Base-by-base conservation (phyloP, 2,113 vertebrate species). In the Pongo abelii region DNA sequence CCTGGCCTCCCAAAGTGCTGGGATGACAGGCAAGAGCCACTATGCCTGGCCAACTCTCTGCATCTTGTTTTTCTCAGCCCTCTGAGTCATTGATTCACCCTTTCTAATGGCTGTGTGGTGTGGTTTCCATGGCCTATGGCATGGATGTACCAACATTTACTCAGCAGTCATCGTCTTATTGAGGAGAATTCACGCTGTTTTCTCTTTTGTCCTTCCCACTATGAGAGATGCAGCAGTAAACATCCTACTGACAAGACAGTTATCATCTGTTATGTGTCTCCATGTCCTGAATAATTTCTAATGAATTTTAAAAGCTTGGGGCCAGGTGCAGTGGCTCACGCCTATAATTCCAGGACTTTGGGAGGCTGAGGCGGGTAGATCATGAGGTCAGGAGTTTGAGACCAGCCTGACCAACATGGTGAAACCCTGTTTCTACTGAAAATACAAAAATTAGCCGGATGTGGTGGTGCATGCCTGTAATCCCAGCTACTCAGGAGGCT, bases 71-170 rank as follows among this genome's bases (percentile, higher is more conserved):
- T 46, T 22, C 61, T 46, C 32, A 67, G 35, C 27, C 38, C 22
- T 88, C 52, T 52, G 35, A 55, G 93, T 67, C 86, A 22, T 48
- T 5, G 7, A 50, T 16, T 48, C 87, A 6, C 8, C 16, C 16
- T 70, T 61, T 79, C 43, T 35, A 48, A 35, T 48, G 55, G 64
- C 48, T 5, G 52, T 55, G 52, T 55, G 52, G 46, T 13, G 0
- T 9, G 55, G 69, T 69, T 57, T 32, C 35, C 6, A 17, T 0
- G 70, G 43, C 57, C 43, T 6, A 2, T 3, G 12, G 12, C 0
- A 5, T 12, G 2, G 67, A 32, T 9, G 43, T 6, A 1, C 52
- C 17, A 16, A 30, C 35, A 11, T 74, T 38, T 32, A 40, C 38
- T 78, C 52, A 55, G 52, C n/a, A 22, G 27, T 67, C 20, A 5